Conservation (phyloP, 2,888 invertebrate genomes). For the Tenthredo scrophulariae region DNA sequence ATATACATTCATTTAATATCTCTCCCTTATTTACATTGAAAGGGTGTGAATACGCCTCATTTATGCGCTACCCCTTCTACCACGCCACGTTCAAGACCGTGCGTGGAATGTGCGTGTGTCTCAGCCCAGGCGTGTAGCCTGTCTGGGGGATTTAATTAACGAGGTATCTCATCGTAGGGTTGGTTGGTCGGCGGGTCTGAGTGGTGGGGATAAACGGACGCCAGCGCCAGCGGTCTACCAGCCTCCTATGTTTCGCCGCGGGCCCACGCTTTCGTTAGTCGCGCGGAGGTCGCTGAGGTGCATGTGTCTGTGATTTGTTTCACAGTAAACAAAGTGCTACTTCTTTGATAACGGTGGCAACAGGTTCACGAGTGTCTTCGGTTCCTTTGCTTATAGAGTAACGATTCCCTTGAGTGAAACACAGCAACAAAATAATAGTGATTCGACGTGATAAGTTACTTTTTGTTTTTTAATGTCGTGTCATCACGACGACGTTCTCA, state of each 20-base stretch:
- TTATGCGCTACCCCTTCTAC: constrained; percentile 48
- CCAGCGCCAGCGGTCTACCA: constrained; percentile 33
- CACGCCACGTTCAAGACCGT: background rate
- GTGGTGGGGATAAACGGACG: constrained; percentile 60
- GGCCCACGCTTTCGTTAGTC: constrained; percentile 54
- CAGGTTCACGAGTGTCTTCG: background rate
- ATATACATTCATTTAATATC: background rate
- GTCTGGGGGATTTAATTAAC: constrained; percentile 52
- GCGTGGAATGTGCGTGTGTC: constrained; percentile 55
- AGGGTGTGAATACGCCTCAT: constrained; percentile 57
- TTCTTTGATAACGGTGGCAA: constrained; percentile 5
- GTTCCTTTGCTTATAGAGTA: background rate
- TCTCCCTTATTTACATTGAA: constrained; percentile 50
- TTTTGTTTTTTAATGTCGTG: background rate
- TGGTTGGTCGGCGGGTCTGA: background rate
- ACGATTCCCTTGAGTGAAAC: background rate
- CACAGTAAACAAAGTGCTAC: background rate
- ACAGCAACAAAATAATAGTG: background rate
- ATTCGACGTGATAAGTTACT: background rate
- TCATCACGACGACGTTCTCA: background rate
- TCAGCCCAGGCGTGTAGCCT: constrained; percentile 36
- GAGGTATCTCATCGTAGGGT: constrained; percentile 46
- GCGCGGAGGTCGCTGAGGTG: constrained; percentile 47
- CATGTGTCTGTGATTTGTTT: background rate
- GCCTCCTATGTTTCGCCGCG: background rate